phyloP scores from a whole-genome alignment of 2,888 invertebrate genomes.

The Augiades crinisus region DNA sequence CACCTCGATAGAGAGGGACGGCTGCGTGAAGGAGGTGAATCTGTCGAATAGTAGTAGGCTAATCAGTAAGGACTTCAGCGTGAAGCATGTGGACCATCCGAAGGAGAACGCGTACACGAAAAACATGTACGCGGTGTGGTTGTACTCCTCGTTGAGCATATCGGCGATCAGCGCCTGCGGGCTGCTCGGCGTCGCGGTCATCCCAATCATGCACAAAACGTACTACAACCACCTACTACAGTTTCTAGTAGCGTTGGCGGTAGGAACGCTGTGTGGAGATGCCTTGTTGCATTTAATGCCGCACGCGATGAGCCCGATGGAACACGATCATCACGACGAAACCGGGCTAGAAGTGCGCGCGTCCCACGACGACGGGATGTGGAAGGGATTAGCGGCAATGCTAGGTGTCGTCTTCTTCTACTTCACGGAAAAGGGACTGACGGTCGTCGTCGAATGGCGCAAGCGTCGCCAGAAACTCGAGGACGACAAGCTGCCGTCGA shows the following conservation, averaged over 20 bases:
- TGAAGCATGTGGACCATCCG: conserved; percentile 16
- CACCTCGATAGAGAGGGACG: conserved; percentile 73
- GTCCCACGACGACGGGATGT: conserved; percentile 87
- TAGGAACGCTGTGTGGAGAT: conserved; percentile 95
- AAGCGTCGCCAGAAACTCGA: conserved; percentile 87
- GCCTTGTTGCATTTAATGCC: conserved; percentile 95
- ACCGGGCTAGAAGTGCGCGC: conserved; percentile 36
- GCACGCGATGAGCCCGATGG: conserved; percentile 84
- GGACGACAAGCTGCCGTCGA: conserved; percentile 83
- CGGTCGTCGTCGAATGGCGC: conserved; percentile 90
- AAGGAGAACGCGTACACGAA: conserved; percentile 50
- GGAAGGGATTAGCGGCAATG: conserved; percentile 93
- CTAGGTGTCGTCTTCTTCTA: conserved; percentile 94
- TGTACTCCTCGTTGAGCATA: conserved; percentile 91
- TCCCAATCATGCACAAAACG: conserved; percentile 93
- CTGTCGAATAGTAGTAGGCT: conserved; percentile 40
- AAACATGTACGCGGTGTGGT: conserved; percentile 85
- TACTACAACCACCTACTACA: conserved; percentile 95
- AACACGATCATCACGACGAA: conserved; percentile 43
- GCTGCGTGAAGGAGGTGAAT: conserved; percentile 75
- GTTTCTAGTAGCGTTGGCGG: conserved; percentile 95
- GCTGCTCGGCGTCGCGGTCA: conserved; percentile 92
- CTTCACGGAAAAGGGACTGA: conserved; percentile 91
- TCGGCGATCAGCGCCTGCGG: conserved; percentile 93
- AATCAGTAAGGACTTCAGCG: conserved; percentile 9